phyloP scores from a whole-genome alignment of 2,113 vertebrate species.

The Sceloporus undulatus region DNA sequence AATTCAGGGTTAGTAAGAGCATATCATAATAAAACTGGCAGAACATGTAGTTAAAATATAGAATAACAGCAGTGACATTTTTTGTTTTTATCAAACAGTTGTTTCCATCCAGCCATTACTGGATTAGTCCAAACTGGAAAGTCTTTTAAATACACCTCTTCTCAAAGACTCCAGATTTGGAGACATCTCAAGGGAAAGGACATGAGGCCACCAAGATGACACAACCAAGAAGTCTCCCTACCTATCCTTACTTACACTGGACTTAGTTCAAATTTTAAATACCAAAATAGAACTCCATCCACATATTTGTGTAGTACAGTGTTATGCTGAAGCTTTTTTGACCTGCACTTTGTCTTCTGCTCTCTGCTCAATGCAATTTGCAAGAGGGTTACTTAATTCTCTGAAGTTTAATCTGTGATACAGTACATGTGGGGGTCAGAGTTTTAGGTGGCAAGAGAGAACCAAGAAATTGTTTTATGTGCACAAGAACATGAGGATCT shows the following conservation, averaged over 20 bases:
- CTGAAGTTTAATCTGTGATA: neutral
- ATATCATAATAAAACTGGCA: neutral
- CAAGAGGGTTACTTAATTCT: neutral
- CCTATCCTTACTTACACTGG: neutral
- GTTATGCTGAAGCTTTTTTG: neutral
- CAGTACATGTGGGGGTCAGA: neutral
- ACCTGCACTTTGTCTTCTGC: no score
- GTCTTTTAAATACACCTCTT: neutral
- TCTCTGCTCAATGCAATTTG: neutral
- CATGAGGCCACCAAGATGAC: neutral
- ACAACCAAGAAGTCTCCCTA: neutral
- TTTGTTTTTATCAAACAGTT: neutral
- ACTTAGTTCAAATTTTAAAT: neutral
- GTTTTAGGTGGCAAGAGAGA: neutral
- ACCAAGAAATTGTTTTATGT: neutral
- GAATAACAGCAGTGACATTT: neutral
- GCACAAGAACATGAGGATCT: neutral
- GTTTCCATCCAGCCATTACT: neutral
- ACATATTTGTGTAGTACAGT: neutral
- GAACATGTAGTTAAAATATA: neutral
- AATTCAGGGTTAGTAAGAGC: neutral
- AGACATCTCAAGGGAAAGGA: neutral
- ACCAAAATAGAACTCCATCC: neutral
- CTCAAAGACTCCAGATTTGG: neutral
- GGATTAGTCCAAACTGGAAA: neutral